These are phyloP conservation scores for Macrotis lagotis DNA, from an alignment of 2,113 vertebrate species.

Conservation along the genomic window DNA sequence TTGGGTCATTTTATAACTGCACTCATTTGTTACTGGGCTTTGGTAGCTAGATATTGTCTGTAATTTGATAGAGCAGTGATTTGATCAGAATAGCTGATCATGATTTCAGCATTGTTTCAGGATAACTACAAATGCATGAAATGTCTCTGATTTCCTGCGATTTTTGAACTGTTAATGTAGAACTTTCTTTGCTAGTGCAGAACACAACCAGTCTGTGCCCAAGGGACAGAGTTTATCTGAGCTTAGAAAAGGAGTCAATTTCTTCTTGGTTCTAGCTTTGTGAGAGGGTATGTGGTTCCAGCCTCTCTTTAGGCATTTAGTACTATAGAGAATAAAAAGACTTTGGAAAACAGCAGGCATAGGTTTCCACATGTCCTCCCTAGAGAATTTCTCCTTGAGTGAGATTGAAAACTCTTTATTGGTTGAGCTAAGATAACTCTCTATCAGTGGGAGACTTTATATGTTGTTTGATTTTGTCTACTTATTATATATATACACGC, in stretches of 20 bases:
- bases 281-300: not conserved
- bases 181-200: not conserved
- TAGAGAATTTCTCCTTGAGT: not conserved
- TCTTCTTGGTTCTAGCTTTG: not conserved
- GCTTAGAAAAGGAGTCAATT: not conserved
- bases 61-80: not conserved
- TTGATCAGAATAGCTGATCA: slow-evolving; percentile 1
- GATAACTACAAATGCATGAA: not conserved
- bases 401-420: not conserved
- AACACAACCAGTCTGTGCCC: not conserved
- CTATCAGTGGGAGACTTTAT: not conserved
- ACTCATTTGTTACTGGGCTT: not conserved
- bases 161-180: not conserved
- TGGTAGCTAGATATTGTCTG: not conserved
- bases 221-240: not conserved
- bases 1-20: not conserved
- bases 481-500: not conserved
- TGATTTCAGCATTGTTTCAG: not conserved
- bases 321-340: not conserved
- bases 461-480: not conserved
- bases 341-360: not conserved
- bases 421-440: not conserved
- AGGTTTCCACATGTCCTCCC: not conserved
- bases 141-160: not conserved
- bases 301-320: not conserved